Evolutionary conservation across 2,797 vertebrate species (phyloP).

Genomic region (Macropodus opercularis): DNA sequence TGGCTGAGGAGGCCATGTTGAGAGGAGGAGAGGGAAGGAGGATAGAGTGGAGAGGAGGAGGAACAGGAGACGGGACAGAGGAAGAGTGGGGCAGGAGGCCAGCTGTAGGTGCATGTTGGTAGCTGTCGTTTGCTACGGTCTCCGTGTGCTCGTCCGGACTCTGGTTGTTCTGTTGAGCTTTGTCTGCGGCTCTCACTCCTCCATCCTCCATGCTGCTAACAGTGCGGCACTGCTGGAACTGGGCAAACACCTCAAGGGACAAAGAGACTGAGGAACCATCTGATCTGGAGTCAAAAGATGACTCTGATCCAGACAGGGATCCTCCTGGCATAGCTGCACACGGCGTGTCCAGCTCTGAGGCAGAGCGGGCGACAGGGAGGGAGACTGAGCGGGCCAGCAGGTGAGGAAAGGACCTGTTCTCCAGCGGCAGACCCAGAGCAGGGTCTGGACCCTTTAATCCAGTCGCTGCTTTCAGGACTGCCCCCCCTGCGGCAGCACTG

Average conservation of each 20-base stretch:
- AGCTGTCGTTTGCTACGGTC: conserved; percentile 2
- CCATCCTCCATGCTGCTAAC: conserved; percentile 30
- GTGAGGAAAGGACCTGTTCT: conserved; percentile 48
- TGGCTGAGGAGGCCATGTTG: conserved; percentile 32
- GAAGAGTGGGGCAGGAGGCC: neutral
- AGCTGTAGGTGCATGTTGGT: neutral
- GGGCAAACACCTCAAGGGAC: conserved; percentile 34
- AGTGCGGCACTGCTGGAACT: conserved; percentile 19
- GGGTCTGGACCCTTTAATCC: conserved; percentile 28
- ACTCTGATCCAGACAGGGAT: conserved; percentile 69
- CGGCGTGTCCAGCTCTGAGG: conserved; percentile 55
- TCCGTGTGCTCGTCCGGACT: conserved; percentile 21
- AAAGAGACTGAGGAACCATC: conserved; percentile 57
- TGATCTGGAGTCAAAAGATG: conserved; percentile 74
- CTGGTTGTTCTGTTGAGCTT: conserved; percentile 22
- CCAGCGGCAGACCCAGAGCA: conserved; percentile 26
- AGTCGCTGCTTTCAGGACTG: conserved; percentile 17
- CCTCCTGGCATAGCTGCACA: conserved; percentile 42
- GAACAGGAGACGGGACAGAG: neutral
- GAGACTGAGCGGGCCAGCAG: conserved; percentile 68
- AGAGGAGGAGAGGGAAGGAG: conserved; percentile 43
- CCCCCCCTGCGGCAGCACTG: conserved; percentile 28
- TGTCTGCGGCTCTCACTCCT: neutral
- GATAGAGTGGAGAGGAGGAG: conserved; percentile 17
- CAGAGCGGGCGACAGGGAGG: conserved; percentile 64